phyloP scores from a whole-genome alignment of 2,888 invertebrate species.

The Dysmachus trigonus region DNA sequence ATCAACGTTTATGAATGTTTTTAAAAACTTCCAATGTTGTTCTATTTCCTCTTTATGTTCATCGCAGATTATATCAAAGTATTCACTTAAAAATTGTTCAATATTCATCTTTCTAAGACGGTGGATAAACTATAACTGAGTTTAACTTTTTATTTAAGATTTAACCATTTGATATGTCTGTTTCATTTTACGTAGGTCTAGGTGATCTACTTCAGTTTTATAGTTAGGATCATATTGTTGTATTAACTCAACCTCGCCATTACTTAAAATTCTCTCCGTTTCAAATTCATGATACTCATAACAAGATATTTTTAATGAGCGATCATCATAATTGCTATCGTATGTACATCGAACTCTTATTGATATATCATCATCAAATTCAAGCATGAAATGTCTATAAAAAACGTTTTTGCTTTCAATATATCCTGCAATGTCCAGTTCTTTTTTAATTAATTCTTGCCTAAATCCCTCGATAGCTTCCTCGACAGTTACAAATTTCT shows the following conservation, averaged over 20 bases:
- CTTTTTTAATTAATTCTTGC: slow-evolving; percentile 48
- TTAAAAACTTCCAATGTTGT: background rate
- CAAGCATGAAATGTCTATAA: slow-evolving; percentile 47
- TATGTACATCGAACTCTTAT: slow-evolving; percentile 47
- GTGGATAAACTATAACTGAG: no score
- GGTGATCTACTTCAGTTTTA: no score
- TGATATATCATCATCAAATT: slow-evolving; percentile 37
- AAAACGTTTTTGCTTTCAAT: slow-evolving; percentile 47
- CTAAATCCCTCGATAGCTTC: slow-evolving; percentile 49
- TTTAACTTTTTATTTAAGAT: background rate
- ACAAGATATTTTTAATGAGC: slow-evolving; percentile 45
- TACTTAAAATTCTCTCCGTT: no score
- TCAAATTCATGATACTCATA: slow-evolving; percentile 47
- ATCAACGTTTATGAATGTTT: background rate
- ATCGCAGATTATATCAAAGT: background rate
- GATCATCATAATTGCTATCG: slow-evolving; percentile 44
- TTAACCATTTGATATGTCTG: slow-evolving; percentile 14
- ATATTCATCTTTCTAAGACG: background rate
- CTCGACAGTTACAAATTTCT: slow-evolving; percentile 38
- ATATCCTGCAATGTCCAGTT: slow-evolving; percentile 46
- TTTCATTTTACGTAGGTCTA: background rate
- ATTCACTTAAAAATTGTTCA: background rate
- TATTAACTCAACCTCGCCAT: no score
- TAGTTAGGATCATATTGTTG: no score
- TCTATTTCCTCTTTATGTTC: no score